Conservation (phyloP, 1,140 invertebrate genomes). For the Acromyrmex charruanus region DNA sequence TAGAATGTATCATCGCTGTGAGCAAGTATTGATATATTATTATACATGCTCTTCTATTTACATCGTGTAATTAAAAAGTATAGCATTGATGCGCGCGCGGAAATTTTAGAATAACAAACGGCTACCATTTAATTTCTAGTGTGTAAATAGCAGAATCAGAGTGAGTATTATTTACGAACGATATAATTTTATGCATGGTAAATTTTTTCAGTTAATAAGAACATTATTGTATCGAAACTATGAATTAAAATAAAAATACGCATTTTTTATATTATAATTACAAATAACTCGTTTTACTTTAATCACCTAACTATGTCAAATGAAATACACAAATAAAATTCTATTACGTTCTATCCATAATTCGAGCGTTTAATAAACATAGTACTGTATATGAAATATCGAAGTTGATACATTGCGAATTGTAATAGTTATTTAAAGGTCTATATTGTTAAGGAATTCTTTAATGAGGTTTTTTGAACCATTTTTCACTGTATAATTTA, state of each 20-base stretch:
- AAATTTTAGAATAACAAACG: conserved; percentile 57
- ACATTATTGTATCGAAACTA: conserved; percentile 56
- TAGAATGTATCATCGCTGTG: conserved; percentile 48
- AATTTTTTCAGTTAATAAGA: conserved; percentile 49
- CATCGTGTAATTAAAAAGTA: conserved; percentile 58
- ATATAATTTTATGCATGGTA: conserved; percentile 47
- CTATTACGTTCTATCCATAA: conserved; percentile 54
- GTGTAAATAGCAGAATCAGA: conserved; percentile 59
- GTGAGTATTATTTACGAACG: conserved; percentile 46
- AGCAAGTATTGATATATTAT: conserved; percentile 50
- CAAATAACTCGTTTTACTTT: conserved; percentile 70
- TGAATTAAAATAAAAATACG: conserved; percentile 60
- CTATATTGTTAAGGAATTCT: conserved; percentile 64
- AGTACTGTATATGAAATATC: conserved; percentile 71
- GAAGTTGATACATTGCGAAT: conserved; percentile 75
- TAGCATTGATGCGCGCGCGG: conserved; percentile 27
- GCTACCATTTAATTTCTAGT: conserved; percentile 49
- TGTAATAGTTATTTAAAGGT: conserved; percentile 76
- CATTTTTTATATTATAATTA: conserved; percentile 64
- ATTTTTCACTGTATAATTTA: conserved; percentile 75
- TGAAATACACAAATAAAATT: conserved; percentile 52
- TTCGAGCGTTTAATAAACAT: conserved; percentile 57
- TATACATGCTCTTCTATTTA: conserved; percentile 52
- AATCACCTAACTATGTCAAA: conserved; percentile 67
- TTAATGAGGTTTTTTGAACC: conserved; percentile 54